Evolutionary conservation across 1,140 invertebrate genomes (phyloP).

Genomic region (Ips typographus): DNA sequence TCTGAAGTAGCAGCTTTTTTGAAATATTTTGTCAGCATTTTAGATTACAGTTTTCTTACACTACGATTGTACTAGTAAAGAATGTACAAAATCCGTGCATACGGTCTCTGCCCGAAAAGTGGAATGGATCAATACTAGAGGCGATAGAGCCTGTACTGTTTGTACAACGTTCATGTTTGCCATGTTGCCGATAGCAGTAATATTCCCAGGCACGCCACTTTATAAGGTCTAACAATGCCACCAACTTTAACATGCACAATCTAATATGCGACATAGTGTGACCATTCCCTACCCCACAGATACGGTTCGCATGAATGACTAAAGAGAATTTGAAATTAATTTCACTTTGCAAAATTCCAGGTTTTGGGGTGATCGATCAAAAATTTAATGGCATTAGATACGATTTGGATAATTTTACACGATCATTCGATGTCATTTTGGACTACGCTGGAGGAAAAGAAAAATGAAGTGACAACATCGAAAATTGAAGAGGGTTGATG

Average conservation of each 20-base stretch:
- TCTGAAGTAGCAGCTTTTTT: too few relatives aligned
- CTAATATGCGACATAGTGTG: conserved; percentile 4
- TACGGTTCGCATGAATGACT: background rate
- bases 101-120: conserved; percentile 23
- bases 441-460: background rate
- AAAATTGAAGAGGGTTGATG: conserved; percentile 30
- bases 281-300: conserved; percentile 5
- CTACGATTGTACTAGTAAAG: too few relatives aligned
- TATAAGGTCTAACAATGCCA: conserved; percentile 5
- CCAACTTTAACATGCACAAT: conserved; percentile 11
- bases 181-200: conserved; percentile 29
- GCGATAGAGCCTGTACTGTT: conserved; percentile 37
- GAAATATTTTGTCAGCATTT: too few relatives aligned
- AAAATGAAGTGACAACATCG: conserved; percentile 19
- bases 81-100: conserved; percentile 20
- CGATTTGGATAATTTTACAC: too few relatives aligned
- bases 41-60: too few relatives aligned
- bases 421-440: background rate
- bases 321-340: background rate
- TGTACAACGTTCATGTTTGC: conserved; percentile 36
- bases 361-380: too few relatives aligned
- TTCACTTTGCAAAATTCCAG: too few relatives aligned
- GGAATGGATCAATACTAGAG: conserved; percentile 35
- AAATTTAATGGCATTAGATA: too few relatives aligned
- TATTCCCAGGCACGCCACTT: conserved; percentile 25